Conservation (phyloP, 1,140 invertebrate species). For the Zaprionus ornatus region DNA sequence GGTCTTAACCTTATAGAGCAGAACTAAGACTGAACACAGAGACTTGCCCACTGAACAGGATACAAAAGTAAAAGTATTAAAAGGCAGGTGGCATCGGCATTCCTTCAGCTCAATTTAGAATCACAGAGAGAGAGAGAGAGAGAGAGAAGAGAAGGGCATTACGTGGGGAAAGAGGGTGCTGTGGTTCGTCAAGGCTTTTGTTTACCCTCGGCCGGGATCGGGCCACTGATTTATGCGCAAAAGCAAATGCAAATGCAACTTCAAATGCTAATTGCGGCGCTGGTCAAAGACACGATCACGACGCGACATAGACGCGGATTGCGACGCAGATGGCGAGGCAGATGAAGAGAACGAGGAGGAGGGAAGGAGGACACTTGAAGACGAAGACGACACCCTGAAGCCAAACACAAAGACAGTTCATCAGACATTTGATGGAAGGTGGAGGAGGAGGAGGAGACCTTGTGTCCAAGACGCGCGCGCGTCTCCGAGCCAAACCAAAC, state of each 20-base stretch:
- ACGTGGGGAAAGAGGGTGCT: not conserved
- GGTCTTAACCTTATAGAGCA: not conserved
- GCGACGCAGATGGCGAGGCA: not conserved
- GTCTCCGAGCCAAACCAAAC: slow-evolving; percentile 8
- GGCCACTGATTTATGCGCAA: slow-evolving; percentile 68
- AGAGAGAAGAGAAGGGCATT: too few species aligned
- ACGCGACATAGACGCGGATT: slow-evolving; percentile 1
- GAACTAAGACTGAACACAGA: not conserved
- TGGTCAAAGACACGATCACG: slow-evolving; percentile 72
- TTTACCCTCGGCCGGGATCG: slow-evolving; percentile 2
- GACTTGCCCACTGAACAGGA: slow-evolving; percentile 23
- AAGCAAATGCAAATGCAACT: slow-evolving; percentile 79
- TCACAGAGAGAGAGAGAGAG: not conserved
- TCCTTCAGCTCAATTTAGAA: slow-evolving; percentile 11
- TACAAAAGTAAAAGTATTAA: slow-evolving; percentile 38
- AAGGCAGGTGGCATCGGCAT: slow-evolving; percentile 34
- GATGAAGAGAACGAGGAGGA: not conserved
- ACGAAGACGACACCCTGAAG: slow-evolving; percentile 8
- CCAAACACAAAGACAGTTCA: slow-evolving; percentile 60
- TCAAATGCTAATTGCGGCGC: slow-evolving; percentile 81
- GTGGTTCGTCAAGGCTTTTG: slow-evolving; percentile 24
- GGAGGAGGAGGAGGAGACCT: slow-evolving; percentile 11
- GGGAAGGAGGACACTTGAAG: not conserved
- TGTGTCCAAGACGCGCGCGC: not conserved
- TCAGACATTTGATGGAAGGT: slow-evolving; percentile 62